Percentiles rank a stretch among this genome's conserved stretches.
phyloP scores from a whole-genome alignment of 2,888 invertebrate genomes.

The Nephrotoma guestfalica region DNA sequence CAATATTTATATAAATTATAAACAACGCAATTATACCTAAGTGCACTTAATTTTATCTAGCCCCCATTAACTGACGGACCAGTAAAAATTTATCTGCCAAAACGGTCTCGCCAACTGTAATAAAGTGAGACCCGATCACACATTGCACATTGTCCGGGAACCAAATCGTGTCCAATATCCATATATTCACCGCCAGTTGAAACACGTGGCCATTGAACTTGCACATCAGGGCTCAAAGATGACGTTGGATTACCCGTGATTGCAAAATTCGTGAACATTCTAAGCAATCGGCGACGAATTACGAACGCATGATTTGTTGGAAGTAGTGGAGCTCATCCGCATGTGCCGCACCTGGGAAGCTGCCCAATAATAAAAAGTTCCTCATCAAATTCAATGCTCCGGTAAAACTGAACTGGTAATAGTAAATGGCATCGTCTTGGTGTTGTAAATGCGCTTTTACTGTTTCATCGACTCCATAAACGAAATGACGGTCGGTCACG shows the following conservation, averaged over 20 bases:
- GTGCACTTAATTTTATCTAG: background rate
- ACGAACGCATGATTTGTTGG: constrained; percentile 29
- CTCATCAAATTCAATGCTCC: constrained; percentile 10
- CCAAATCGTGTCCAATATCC: constrained; percentile 33
- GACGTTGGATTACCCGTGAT: constrained; percentile 25
- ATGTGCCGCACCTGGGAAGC: constrained; percentile 24
- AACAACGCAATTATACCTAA: too few species aligned
- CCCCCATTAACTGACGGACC: background rate
- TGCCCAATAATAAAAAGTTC: constrained; percentile 1
- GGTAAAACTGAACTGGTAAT: constrained; percentile 10
- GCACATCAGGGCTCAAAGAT: background rate
- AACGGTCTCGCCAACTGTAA: background rate
- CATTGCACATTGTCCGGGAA: constrained; percentile 34
- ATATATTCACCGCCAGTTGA: constrained; percentile 32
- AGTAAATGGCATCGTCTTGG: constrained; percentile 8
- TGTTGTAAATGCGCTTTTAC: constrained; percentile 6
- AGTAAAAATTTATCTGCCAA: background rate
- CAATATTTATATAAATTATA: too few species aligned
- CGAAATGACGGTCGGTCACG: constrained; percentile 9
- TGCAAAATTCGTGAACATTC: constrained; percentile 39
- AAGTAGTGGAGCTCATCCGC: constrained; percentile 27
- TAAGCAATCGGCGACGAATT: constrained; percentile 30
- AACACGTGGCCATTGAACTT: constrained; percentile 31
- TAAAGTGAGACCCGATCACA: constrained; percentile 25
- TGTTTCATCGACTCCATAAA: constrained; percentile 8